Evolutionary conservation across 2,888 invertebrate species (phyloP).

Genomic region (Luperina testacea): DNA sequence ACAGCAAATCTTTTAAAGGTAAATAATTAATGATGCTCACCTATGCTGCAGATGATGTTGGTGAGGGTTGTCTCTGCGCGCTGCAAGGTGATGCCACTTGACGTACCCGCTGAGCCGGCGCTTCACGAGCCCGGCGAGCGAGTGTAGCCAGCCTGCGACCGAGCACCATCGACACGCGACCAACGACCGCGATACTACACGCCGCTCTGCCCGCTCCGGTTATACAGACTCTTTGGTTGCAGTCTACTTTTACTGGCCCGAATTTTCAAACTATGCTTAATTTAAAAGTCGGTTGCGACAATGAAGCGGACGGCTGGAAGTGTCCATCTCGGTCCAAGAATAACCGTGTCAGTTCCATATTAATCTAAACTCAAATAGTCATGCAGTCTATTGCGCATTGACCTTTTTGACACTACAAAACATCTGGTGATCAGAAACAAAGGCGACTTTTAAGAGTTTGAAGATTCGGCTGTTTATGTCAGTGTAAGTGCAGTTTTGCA

Average conservation of each 20-base stretch:
- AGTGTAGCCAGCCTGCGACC: constrained; percentile 92
- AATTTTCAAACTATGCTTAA: constrained; percentile 19
- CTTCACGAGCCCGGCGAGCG: constrained; percentile 93
- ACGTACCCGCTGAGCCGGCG: constrained; percentile 95
- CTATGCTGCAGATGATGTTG: constrained; percentile 75
- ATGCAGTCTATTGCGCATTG: neutral
- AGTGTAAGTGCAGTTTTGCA: constrained; percentile 8
- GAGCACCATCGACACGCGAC: constrained; percentile 61
- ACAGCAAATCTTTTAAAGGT: neutral
- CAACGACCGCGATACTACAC: constrained; percentile 58
- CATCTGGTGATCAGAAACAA: neutral
- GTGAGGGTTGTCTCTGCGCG: constrained; percentile 75
- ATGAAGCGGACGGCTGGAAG: neutral
- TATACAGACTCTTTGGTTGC: constrained; percentile 57
- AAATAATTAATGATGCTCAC: constrained; percentile 63
- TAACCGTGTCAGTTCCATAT: neutral
- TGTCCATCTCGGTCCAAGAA: neutral
- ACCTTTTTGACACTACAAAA: neutral
- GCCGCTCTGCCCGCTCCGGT: constrained; percentile 73
- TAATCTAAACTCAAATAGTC: neutral
- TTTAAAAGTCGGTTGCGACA: neutral
- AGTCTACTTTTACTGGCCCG: neutral
- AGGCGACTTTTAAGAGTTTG: constrained; percentile 13
- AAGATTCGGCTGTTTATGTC: neutral
- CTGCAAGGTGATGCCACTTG: constrained; percentile 93